Evolutionary conservation across 2,888 invertebrate genomes (phyloP), one percentile per base, ranked within the genome.

Genomic region (Scaptomyza flava): DNA sequence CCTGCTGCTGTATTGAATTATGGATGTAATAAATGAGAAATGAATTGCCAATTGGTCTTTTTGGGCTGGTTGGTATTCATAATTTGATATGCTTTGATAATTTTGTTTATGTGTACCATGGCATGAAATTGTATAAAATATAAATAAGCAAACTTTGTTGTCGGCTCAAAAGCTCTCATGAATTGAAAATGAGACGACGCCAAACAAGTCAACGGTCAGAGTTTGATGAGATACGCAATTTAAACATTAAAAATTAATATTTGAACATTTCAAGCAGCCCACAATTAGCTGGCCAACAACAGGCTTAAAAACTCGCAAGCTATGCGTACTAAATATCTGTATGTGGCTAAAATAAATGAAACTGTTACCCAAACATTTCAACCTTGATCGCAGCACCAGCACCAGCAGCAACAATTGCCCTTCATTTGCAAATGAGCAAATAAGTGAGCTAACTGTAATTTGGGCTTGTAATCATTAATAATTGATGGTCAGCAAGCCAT

Each of bases 371-470:
- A 45, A 36, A 38, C 17, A 38, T 1, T 71, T 46, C 64, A 72
- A 33, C 54, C 64, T 70, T 27, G 38, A 2, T 38, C 14, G 38
- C 14, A 43, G 27, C 42, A 43, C 23, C 46, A 70, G 57, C 72
- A 5, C 27, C 27, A n/a, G n/a, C n/a, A n/a, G n/a, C n/a, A 69
- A 50, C 89, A 86, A 88, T 85, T 89, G 88, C 87, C 88, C 84
- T 89, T 86, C 88, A 88, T 85, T 85, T 88, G 73, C 79, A 85
- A 87, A 81, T 89, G 89, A 77, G 90, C 64, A 82, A 89, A 78
- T 87, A 87, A 89, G 78, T 87, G 86, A 87, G 86, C 88, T 87
- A 89, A 85, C 81, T 89, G 83, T 82, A 89, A 89, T 86, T 87
- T 89, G 72, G 77, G 72, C 90, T 80, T 85, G 80, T 82, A 89